Base-by-base conservation (phyloP, 1,140 invertebrate species). In the Heliothis subflexa region DNA sequence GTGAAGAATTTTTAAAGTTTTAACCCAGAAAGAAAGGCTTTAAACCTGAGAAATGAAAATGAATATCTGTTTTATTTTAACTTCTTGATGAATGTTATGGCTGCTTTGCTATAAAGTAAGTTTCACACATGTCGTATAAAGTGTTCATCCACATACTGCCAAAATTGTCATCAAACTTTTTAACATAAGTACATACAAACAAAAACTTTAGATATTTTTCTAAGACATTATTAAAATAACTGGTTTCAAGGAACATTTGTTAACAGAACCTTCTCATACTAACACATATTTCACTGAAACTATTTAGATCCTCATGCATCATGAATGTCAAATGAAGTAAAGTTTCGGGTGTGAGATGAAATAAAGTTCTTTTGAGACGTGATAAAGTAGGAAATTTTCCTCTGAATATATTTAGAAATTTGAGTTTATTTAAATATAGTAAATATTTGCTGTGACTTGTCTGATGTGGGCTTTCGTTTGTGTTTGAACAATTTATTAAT, bases 311-410 rank as follows among this genome's bases (percentile, higher is more conserved):
- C 77, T 61, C 75, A 79, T 82, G 83, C 78, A 78, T 79, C 74
- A 82, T 84, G 83, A 84, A 84, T 84, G 78, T 82, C 79, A 79
- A 84, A 84, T 82, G 81, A 80, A 80, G 57, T 70, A 78, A 84
- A 84, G 78, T 82, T 83, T 84, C 71, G 74, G 75, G 64, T 28
- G 71, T 74, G 61, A 78, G 72, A 81, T 79, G 78, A 78, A 80
- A 52, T 80, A 74, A 78, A 80, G 52, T 82, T 82, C 76, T 78
- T 79, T 79, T 71, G 62, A 80, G 73, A 82, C 57, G 78, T 81
- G 82, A 83, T 78, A 81, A 83, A 81, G 80, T 81, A 78, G 47
- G 64, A 73, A 79, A 83, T 79, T 83, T 78, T 73, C 50, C 47
- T 74, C 64, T 78, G 80, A 83, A 83, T 83, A 83, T 47, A 73